These are phyloP conservation scores for Contarinia nasturtii DNA, from an alignment of 1,140 invertebrate genomes.

Conservation along the genomic window DNA sequence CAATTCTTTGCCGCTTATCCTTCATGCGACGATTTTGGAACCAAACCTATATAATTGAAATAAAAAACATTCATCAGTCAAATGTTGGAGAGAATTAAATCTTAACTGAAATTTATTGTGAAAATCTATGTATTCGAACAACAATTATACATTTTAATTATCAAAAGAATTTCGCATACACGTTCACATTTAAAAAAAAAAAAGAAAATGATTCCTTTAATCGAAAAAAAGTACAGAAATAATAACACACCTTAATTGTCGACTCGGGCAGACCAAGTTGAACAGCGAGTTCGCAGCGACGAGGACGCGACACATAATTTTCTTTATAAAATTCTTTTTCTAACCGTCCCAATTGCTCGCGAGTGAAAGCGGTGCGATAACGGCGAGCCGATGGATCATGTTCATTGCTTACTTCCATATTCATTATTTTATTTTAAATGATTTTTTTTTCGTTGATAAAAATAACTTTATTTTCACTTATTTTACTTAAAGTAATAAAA, in stretches of 20 bases:
- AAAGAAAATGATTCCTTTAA: too few relatives aligned
- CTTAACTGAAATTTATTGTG: too few relatives aligned
- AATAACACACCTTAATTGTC: conserved; percentile 81
- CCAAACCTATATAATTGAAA: conserved; percentile 58
- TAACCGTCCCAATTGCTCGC: conserved; percentile 82
- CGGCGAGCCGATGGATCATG: conserved; percentile 54
- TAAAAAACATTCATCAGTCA: conserved; percentile 12
- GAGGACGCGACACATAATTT: conserved; percentile 91
- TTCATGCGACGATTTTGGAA: conserved; percentile 99
- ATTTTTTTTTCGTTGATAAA: too few relatives aligned
- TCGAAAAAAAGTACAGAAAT: background rate
- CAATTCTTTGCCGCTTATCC: conserved; percentile 85
- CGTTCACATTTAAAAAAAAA: too few relatives aligned
- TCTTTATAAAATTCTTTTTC: conserved; percentile 96
- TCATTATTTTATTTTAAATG: too few relatives aligned
- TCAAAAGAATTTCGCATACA: too few relatives aligned
- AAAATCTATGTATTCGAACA: too few relatives aligned
- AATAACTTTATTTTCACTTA: too few relatives aligned
- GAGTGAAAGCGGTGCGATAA: conserved; percentile 93
- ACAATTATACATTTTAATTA: too few relatives aligned
- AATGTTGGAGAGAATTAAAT: background rate
- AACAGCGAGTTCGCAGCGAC: conserved; percentile 86
- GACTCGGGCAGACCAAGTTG: conserved; percentile 87
- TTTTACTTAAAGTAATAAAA: too few relatives aligned
- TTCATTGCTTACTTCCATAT: too few relatives aligned